Evolutionary conservation across 2,113 vertebrate species (phyloP).

Genomic region (Phocoena phocoena): DNA sequence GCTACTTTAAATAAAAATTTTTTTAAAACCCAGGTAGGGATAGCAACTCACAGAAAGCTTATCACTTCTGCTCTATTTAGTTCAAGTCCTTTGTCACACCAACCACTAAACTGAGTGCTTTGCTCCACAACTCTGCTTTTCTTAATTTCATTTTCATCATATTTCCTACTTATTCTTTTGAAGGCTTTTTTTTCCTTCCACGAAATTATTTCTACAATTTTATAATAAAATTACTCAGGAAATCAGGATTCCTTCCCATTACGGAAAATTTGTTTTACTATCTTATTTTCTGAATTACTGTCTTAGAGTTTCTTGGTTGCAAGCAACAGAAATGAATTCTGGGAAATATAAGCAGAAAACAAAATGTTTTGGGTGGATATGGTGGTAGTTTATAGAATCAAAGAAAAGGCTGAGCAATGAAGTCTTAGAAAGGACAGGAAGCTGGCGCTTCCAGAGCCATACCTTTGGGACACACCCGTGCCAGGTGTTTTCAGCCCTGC

Average conservation of each 20-base stretch:
- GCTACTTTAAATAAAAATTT: no score
- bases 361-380: background rate
- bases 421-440: background rate
- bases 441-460: background rate
- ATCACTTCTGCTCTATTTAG: background rate
- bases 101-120: rapidly evolving
- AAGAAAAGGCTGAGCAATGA: background rate
- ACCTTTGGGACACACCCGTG: background rate
- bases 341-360: background rate
- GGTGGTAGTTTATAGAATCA: background rate
- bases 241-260: background rate
- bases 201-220: background rate
- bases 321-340: background rate
- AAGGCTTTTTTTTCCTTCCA: background rate
- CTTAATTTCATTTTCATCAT: background rate
- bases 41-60: background rate
- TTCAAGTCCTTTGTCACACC: background rate
- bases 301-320: background rate
- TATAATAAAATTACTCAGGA: background rate
- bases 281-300: background rate
- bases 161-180: background rate
- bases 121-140: background rate
- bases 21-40: background rate
- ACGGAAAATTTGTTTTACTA: background rate
- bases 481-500: background rate